Conservation (phyloP, 1,140 invertebrate species). For the Leptopilina clavipes region DNA sequence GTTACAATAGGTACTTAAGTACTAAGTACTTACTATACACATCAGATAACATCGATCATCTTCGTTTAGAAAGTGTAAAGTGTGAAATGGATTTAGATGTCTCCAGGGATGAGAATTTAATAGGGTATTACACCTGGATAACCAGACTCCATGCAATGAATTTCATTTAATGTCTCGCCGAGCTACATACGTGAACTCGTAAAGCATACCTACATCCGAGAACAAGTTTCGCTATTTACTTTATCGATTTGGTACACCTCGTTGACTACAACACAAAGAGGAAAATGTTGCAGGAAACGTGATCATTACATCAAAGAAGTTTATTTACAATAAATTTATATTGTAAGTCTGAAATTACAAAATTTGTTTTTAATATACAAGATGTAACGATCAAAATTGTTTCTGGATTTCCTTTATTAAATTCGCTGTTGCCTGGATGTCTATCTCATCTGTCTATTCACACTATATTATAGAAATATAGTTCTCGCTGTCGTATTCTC, state of each 20-base stretch:
- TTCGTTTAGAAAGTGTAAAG: slow-evolving; percentile 20
- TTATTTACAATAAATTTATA: not conserved
- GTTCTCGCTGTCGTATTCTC: too few species aligned
- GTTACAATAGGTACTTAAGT: not conserved
- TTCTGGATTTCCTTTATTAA: too few species aligned
- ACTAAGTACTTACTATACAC: not conserved
- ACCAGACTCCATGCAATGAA: slow-evolving; percentile 25
- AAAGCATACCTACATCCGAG: slow-evolving; percentile 17
- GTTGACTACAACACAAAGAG: not conserved
- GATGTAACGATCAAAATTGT: too few species aligned
- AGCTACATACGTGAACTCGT: slow-evolving; percentile 28
- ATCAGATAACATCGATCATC: slow-evolving; percentile 1
- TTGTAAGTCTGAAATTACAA: not conserved
- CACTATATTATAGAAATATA: too few species aligned
- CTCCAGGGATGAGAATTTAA: slow-evolving; percentile 26
- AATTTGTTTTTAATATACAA: too few species aligned
- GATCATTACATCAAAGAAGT: not conserved
- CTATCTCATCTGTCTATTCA: too few species aligned
- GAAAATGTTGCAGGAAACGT: not conserved
- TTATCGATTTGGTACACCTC: slow-evolving; percentile 4
- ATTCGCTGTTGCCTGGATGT: too few species aligned
- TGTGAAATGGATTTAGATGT: slow-evolving; percentile 21
- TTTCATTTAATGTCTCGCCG: slow-evolving; percentile 27
- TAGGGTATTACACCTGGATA: slow-evolving; percentile 26
- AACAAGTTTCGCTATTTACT: slow-evolving; percentile 17